phyloP scores from a whole-genome alignment of 2,113 vertebrate species.

The Myodes glareolus region DNA sequence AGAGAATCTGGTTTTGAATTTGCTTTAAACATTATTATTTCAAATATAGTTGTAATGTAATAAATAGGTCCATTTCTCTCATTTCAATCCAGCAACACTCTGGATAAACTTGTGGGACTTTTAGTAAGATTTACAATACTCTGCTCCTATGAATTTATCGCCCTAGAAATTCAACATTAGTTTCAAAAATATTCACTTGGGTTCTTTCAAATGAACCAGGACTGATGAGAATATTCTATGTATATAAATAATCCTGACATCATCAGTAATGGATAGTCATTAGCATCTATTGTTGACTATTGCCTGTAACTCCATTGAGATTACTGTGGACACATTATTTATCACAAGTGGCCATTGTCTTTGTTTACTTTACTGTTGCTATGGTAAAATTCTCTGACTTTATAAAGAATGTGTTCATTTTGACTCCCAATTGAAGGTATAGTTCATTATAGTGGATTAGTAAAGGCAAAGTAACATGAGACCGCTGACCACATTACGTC shows the following conservation, averaged over 20 bases:
- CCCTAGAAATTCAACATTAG: neutral
- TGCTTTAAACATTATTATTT: slow-evolving; percentile 27
- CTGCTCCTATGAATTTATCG: neutral
- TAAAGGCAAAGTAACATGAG: neutral
- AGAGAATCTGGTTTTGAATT: neutral
- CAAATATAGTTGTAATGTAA: slow-evolving; percentile 9
- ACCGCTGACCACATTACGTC: neutral
- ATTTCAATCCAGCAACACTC: neutral
- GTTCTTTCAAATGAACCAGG: neutral
- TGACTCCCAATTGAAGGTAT: too few species aligned
- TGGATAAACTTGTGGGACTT: neutral
- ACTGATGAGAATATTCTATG: neutral
- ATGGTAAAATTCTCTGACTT: neutral
- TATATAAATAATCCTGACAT: neutral
- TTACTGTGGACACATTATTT: neutral
- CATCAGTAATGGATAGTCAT: neutral
- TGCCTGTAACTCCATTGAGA: neutral
- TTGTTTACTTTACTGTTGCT: neutral
- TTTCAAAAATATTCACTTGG: neutral
- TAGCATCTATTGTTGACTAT: neutral
- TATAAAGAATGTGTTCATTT: neutral
- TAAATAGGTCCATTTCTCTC: neutral
- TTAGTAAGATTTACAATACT: neutral
- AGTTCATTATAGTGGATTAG: neutral
- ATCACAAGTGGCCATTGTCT: neutral